Conservation (phyloP, 2,797 vertebrate genomes). For the Percopsis omiscomaycus region DNA sequence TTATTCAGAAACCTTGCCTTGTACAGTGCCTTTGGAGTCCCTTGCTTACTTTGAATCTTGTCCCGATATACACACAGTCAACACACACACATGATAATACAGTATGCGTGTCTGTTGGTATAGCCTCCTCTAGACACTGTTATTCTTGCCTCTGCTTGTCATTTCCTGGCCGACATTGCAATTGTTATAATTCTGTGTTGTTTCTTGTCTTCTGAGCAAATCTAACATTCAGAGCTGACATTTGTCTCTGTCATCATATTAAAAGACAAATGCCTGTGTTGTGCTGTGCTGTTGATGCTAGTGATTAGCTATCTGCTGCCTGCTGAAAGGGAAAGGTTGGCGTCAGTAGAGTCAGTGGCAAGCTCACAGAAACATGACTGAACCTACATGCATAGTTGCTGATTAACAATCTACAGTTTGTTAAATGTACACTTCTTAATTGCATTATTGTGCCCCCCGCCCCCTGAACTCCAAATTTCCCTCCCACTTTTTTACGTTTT, state of each 20-base stretch:
- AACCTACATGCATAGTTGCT: conserved; percentile 52
- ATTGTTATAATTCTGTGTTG: conserved; percentile 62
- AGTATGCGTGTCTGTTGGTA: conserved; percentile 2
- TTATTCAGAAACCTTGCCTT: conserved; percentile 39
- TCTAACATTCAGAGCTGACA: conserved; percentile 78
- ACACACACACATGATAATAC: conserved; percentile 1
- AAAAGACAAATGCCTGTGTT: conserved; percentile 65
- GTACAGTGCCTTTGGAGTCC: conserved; percentile 31
- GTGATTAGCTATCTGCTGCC: conserved; percentile 67
- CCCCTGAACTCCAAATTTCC: no score
- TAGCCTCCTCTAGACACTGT: background rate
- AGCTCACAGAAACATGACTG: conserved; percentile 34
- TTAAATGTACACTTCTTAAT: no score
- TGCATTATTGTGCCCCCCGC: no score
- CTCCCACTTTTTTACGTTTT: no score
- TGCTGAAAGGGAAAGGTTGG: conserved; percentile 61
- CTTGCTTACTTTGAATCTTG: conserved; percentile 41
- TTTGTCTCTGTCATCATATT: conserved; percentile 70
- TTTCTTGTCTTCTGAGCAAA: conserved; percentile 67
- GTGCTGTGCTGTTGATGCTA: conserved; percentile 58
- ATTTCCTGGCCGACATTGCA: conserved; percentile 44
- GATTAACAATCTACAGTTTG: background rate
- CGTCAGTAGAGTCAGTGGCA: conserved; percentile 24
- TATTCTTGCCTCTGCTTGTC: conserved; percentile 24
- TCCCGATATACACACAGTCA: conserved; percentile 35